Evolutionary conservation across 1,140 invertebrate species (phyloP).

Genomic region (Drosophila littoralis): DNA sequence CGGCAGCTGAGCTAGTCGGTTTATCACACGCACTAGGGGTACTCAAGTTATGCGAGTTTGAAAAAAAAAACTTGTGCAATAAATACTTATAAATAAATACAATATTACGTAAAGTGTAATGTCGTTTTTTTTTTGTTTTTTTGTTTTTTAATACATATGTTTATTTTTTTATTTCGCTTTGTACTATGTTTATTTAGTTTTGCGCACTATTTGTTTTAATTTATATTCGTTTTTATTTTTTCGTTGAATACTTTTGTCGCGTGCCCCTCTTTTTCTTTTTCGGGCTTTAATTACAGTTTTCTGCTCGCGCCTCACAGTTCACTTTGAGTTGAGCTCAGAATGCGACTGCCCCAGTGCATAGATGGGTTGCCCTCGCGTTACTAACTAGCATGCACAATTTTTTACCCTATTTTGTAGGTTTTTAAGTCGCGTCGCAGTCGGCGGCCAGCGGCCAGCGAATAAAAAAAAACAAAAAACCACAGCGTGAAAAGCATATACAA

Average conservation of each 20-base stretch:
- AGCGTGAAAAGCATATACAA: conserved; percentile 23
- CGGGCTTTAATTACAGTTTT: neutral
- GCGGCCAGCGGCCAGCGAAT: conserved; percentile 20
- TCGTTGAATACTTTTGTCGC: conserved; percentile 34
- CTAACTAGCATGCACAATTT: conserved; percentile 71
- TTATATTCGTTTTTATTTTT: neutral
- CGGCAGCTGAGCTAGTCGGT: conserved; percentile 5
- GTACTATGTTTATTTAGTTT: too few species aligned
- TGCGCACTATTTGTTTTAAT: neutral
- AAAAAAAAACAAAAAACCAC: conserved; percentile 34
- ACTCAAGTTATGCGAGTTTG: conserved; percentile 3
- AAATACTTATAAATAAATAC: neutral
- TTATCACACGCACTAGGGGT: conserved; percentile 37
- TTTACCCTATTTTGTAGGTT: conserved; percentile 82
- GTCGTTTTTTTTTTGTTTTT: neutral
- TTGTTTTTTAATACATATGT: conserved; percentile 9
- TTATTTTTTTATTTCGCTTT: conserved; percentile 24
- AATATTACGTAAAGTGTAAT: conserved; percentile 60
- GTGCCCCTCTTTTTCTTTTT: conserved; percentile 50
- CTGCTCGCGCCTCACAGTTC: neutral
- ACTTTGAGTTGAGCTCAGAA: conserved; percentile 11
- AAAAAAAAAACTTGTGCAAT: neutral
- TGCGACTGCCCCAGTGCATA: conserved; percentile 41
- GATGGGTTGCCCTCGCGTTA: conserved; percentile 66
- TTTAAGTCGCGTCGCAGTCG: conserved; percentile 57